A percentile compares a stretch with the other conserved stretches of the same genome.
Conservation (phyloP, 2,113 vertebrate genomes). For the Hymenochirus boettgeri region DNA sequence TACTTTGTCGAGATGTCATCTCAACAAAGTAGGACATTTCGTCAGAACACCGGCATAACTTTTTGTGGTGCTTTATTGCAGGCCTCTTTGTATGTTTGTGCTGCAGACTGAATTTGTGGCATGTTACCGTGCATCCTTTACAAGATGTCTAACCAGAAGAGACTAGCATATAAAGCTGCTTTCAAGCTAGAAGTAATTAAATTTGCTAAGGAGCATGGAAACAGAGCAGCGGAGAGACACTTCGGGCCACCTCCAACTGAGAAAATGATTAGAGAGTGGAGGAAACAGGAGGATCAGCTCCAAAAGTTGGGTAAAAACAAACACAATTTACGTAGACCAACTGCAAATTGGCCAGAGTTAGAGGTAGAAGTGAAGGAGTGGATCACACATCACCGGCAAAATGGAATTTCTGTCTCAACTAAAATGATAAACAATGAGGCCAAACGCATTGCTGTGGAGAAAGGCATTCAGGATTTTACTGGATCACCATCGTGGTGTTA, state of each 20-base stretch:
- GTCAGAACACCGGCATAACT: too few species aligned
- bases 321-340: neutral
- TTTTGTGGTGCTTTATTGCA: too few species aligned
- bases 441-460: conserved; percentile 12
- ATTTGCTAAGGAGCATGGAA: conserved; percentile 27
- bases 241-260: conserved; percentile 30
- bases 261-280: conserved; percentile 26
- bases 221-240: conserved; percentile 21
- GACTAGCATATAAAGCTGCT: neutral
- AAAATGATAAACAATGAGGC: conserved; percentile 6
- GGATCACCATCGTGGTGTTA: conserved; percentile 1
- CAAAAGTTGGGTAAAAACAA: neutral
- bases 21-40: too few species aligned
- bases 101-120: too few species aligned
- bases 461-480: conserved; percentile 5
- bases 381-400: too few species aligned
- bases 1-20: too few species aligned
- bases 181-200: conserved; percentile 12
- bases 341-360: conserved; percentile 11
- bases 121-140: too few species aligned
- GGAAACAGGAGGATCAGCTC: neutral
- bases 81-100: too few species aligned
- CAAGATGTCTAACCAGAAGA: conserved; percentile 5
- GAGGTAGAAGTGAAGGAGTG: too few species aligned
- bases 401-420: neutral